Conservation (phyloP, 2,113 vertebrate genomes). For the Bucco capensis region DNA sequence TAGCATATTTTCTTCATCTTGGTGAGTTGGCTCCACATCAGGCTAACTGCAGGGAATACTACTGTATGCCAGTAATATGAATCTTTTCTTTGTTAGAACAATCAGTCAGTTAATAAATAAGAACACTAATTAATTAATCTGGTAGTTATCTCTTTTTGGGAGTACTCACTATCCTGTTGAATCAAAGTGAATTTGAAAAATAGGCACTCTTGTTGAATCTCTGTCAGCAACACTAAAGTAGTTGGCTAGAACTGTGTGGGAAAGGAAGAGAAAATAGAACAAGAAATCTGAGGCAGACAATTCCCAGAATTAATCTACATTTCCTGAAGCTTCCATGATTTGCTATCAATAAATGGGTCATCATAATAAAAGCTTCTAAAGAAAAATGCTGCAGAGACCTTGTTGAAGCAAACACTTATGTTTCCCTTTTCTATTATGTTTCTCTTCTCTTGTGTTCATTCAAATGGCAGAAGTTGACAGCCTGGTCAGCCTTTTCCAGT, state of each 20-base stretch:
- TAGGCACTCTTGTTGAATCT: neutral
- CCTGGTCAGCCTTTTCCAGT: neutral
- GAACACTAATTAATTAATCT: slow-evolving; percentile 27
- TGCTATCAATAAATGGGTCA: slow-evolving; percentile 12
- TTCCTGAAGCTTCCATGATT: neutral
- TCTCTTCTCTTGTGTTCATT: neutral
- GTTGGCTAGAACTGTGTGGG: neutral
- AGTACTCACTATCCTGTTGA: neutral
- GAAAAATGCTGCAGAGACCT: neutral
- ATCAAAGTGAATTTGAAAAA: slow-evolving; percentile 30
- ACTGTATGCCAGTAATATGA: neutral
- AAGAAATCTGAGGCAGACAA: neutral
- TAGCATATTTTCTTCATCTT: neutral
- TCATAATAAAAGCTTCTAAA: neutral
- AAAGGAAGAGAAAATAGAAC: neutral
- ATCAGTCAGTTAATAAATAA: slow-evolving; percentile 32
- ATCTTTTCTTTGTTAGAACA: neutral
- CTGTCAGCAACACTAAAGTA: neutral
- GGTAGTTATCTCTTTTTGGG: neutral
- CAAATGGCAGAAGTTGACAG: neutral
- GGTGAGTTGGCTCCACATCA: neutral
- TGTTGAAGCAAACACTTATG: neutral
- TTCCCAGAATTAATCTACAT: slow-evolving; percentile 17
- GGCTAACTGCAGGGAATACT: neutral
- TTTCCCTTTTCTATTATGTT: neutral